Percentiles rank a stretch among this genome's conserved stretches.
Conservation (phyloP, 2,888 invertebrate genomes). For the Tipula helvola region DNA sequence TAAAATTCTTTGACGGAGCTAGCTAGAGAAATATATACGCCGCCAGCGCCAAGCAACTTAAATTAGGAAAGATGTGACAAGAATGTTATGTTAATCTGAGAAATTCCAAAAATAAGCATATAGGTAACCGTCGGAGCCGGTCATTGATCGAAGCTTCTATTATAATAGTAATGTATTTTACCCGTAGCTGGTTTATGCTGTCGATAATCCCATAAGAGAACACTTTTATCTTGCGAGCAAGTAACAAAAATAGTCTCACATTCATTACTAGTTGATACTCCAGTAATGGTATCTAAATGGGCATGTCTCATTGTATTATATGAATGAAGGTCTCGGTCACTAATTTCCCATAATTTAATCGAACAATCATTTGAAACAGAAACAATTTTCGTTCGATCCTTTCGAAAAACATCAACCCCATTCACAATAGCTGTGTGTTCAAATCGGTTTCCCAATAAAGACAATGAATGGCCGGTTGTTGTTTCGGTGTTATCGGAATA, state of each 20-base stretch:
- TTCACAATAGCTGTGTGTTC: slow-evolving; percentile 28
- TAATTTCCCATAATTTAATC: slow-evolving; percentile 31
- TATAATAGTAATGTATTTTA: slow-evolving; percentile 13
- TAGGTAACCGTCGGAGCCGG: no score
- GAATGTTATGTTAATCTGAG: no score
- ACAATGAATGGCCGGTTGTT: slow-evolving; percentile 25
- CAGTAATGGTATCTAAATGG: slow-evolving; percentile 24
- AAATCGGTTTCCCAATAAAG: slow-evolving; percentile 25
- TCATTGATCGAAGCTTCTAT: not conserved
- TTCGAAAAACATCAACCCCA: slow-evolving; percentile 24
- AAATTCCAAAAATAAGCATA: no score
- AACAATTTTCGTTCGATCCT: slow-evolving; percentile 22
- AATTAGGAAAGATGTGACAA: no score
- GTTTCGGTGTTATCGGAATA: slow-evolving; percentile 24
- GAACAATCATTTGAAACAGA: slow-evolving; percentile 27
- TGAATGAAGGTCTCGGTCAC: slow-evolving; percentile 25
- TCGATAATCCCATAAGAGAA: slow-evolving; percentile 25
- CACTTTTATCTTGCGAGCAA: slow-evolving; percentile 25
- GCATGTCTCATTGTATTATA: slow-evolving; percentile 16
- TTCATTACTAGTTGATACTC: slow-evolving; percentile 19
- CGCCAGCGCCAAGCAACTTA: no score
- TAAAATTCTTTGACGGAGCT: no score
- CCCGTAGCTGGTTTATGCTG: slow-evolving; percentile 24
- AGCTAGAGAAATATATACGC: no score
- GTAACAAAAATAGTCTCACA: slow-evolving; percentile 21